A percentile compares a stretch with the other conserved stretches of the same genome.
Conservation (phyloP, 2,888 invertebrate species). For the Hirtodrosophila confusa region DNA sequence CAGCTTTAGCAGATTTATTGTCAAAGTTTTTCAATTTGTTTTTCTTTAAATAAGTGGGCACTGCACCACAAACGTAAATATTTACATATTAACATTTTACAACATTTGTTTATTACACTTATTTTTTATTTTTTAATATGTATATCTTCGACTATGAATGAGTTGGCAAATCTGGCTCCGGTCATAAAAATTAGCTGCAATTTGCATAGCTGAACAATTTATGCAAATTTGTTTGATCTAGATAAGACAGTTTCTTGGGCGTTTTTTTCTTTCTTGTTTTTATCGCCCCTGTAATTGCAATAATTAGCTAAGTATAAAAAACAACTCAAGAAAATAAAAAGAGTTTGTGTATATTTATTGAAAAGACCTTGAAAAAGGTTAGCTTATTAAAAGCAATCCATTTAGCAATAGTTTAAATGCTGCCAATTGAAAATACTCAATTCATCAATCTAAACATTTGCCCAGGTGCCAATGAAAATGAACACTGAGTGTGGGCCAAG, state of each 20-base stretch:
- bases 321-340: constrained; percentile 12
- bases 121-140: constrained; percentile 5
- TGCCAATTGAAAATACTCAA: constrained; percentile 9
- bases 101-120: constrained; percentile 42
- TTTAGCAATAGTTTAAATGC: constrained; percentile 24
- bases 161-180: constrained; percentile 22
- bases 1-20: neutral
- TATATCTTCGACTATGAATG: constrained; percentile 41
- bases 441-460: constrained; percentile 25
- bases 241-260: constrained; percentile 65
- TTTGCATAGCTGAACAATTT: constrained; percentile 76
- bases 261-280: constrained; percentile 42
- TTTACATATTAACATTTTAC: constrained; percentile 45
- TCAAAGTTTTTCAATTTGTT: neutral
- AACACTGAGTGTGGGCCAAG: constrained; percentile 3
- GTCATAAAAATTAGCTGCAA: constrained; percentile 72
- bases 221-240: constrained; percentile 70
- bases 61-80: constrained; percentile 4
- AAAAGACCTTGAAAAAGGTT: constrained; percentile 65
- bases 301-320: constrained; percentile 55
- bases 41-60: neutral
- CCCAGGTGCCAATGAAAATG: neutral
- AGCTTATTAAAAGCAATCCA: constrained; percentile 41
- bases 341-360: neutral
- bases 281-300: constrained; percentile 70